These are phyloP conservation scores for Drosophila navojoa DNA, from an alignment of 1,140 invertebrate species.

Conservation along the genomic window DNA sequence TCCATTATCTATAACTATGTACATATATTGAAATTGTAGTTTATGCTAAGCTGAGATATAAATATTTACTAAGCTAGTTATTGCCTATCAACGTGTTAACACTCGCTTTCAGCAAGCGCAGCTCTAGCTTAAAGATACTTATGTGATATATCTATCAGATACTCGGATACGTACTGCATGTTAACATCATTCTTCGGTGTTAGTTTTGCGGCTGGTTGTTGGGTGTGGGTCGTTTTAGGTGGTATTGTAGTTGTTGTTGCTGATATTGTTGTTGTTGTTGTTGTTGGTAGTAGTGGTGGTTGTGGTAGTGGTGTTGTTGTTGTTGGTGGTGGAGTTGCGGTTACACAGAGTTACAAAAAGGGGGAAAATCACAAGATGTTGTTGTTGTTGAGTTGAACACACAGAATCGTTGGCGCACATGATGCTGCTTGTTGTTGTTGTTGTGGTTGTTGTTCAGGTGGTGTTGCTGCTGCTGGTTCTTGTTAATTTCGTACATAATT, in stretches of 20 bases:
- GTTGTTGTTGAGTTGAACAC: background rate
- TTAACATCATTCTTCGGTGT: conserved; percentile 79
- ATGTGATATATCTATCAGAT: conserved; percentile 31
- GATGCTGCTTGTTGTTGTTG: conserved; percentile 3
- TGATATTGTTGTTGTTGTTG: background rate
- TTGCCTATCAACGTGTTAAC: conserved; percentile 42
- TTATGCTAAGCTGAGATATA: conserved; percentile 44
- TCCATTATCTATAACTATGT: conserved; percentile 9
- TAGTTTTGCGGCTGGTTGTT: conserved; percentile 68
- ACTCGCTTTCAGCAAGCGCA: conserved; percentile 15
- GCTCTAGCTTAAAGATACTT: conserved; percentile 20
- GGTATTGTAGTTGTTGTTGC: conserved; percentile 25
- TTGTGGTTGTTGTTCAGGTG: conserved; percentile 27
- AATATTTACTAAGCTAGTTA: conserved; percentile 60
- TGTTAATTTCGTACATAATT: conserved; percentile 64
- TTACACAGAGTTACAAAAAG: conserved; percentile 20
- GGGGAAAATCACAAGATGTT: conserved; percentile 18
- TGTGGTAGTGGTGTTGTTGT: conserved; percentile 8
- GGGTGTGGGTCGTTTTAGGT: conserved; percentile 43
- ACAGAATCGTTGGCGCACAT: too few species aligned
- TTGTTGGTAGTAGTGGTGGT: too few species aligned
- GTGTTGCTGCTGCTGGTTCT: conserved; percentile 33
- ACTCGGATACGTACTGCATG: conserved; percentile 69
- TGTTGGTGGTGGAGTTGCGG: conserved; percentile 22
- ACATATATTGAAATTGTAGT: conserved; percentile 22